Evolutionary conservation across 2,888 invertebrate species (phyloP), one percentile per base, ranked within the genome.

Genomic region (Lepidonotus clava): DNA sequence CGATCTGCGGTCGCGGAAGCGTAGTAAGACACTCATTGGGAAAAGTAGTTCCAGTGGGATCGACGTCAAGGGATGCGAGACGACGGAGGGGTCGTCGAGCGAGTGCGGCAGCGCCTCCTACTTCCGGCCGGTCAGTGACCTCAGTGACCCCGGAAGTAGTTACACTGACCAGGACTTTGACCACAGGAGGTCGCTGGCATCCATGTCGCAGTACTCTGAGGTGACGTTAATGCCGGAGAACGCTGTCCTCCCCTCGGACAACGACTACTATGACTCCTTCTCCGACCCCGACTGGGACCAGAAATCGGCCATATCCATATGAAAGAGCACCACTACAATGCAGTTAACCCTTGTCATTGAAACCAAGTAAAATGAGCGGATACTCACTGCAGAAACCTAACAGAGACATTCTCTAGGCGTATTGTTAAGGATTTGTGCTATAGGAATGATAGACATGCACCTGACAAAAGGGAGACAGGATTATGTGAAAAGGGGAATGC

Each of bases 251-350:
- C 80, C 80, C 0, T 28, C 80, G 1, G 51, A 80, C 11, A 56
- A 53, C 41, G 86, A 77, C 36, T 51, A 24, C 34, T 86, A 86
- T 24, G 77, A 77, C 28, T 51, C 77, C 21, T 51, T 56, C 24
- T 51, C 53, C 11, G 77, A 86, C 53, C 77, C 77, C 21, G 77
- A 77, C 56, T 86, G 86, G 86, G 86, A 86, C 80, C 86, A 86
- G 40, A 86, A 66, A 32, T 86, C 86, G 0, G 86, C 66, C 18
- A 86, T 86, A 34, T 86, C 86, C n/a, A 86, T 86, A 77, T 86
- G 77, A 77, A 5, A 80, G 11, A 51, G 46, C 46, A 46, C 8
- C 8, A 46, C 46, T 46, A n/a, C n/a, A n/a, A n/a, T n/a, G n/a
- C n/a, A n/a, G n/a, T n/a, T n/a, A n/a, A n/a, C n/a, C n/a, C n/a